Evolutionary conservation across 2,797 vertebrate species (phyloP).

Genomic region (Vespertilio murinus): DNA sequence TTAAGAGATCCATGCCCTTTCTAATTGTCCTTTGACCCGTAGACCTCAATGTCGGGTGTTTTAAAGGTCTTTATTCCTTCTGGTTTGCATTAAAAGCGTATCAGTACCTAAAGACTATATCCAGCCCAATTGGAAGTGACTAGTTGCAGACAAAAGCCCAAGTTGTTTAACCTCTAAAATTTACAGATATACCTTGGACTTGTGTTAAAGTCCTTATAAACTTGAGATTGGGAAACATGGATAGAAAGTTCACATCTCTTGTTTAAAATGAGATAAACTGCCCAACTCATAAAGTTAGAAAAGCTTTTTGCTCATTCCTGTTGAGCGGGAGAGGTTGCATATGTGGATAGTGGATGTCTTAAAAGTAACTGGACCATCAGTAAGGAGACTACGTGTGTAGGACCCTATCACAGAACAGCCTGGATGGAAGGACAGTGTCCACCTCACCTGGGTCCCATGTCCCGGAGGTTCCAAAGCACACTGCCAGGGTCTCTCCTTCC

Average conservation of each 20-base stretch:
- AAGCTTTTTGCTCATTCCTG: not conserved
- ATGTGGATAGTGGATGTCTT: not conserved
- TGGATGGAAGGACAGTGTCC: not conserved
- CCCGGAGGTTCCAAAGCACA: not conserved
- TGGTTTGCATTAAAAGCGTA: not conserved
- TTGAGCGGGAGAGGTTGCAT: not conserved
- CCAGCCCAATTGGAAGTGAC: not conserved
- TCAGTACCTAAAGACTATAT: not conserved
- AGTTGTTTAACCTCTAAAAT: not conserved
- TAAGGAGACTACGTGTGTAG: not conserved
- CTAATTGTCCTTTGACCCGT: not conserved
- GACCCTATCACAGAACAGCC: not conserved
- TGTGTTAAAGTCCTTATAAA: not conserved
- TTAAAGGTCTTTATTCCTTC: not conserved
- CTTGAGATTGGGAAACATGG: not conserved
- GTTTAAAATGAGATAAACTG: not conserved
- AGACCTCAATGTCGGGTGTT: not conserved
- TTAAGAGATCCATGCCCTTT: not conserved
- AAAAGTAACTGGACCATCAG: not conserved
- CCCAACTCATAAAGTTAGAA: not conserved
- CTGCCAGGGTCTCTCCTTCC: not conserved
- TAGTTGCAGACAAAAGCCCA: constrained; percentile 16
- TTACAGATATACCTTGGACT: not conserved
- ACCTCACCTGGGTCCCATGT: not conserved
- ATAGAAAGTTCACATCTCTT: not conserved